Percentiles rank a stretch among this genome's conserved stretches.
These are phyloP conservation scores for Diglossa cyanea DNA, from an alignment of 2,797 vertebrate species.

Conservation along the genomic window DNA sequence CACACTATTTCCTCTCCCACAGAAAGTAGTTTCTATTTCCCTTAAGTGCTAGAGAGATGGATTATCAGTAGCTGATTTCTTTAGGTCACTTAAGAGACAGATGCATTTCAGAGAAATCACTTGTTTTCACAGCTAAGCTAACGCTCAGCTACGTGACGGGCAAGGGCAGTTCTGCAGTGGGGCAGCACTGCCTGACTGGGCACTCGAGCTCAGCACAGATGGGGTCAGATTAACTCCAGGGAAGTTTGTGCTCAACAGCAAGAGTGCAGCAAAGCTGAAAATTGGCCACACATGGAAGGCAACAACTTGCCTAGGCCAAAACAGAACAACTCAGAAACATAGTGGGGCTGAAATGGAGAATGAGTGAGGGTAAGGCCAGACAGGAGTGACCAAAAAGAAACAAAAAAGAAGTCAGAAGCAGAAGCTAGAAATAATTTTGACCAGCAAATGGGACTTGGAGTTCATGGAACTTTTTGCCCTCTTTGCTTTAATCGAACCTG, in stretches of 20 bases:
- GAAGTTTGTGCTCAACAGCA: not conserved
- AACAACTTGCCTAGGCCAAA: not conserved
- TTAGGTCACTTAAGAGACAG: not conserved
- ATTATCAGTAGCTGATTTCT: not conserved
- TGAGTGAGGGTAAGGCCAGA: not conserved
- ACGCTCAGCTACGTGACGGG: fast-evolving
- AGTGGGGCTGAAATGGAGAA: not conserved
- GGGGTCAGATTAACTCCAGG: not conserved
- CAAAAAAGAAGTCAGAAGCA: not conserved
- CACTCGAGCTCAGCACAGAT: not conserved
- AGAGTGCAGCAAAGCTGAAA: not conserved
- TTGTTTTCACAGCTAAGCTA: not conserved
- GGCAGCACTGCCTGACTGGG: not conserved
- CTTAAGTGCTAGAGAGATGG: conserved; percentile 11
- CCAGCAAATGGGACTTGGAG: not conserved
- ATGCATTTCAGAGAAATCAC: conserved; percentile 17
- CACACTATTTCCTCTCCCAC: not conserved
- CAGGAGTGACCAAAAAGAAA: not conserved
- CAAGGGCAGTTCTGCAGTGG: not conserved
- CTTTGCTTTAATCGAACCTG: not conserved
- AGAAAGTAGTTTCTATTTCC: conserved; percentile 57
- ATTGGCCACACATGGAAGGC: fast-evolving
- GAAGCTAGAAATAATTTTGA: not conserved
- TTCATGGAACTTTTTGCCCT: not conserved
- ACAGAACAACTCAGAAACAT: not conserved